Conservation (phyloP, 2,888 invertebrate genomes). For the Drosophila fungiperda region DNA sequence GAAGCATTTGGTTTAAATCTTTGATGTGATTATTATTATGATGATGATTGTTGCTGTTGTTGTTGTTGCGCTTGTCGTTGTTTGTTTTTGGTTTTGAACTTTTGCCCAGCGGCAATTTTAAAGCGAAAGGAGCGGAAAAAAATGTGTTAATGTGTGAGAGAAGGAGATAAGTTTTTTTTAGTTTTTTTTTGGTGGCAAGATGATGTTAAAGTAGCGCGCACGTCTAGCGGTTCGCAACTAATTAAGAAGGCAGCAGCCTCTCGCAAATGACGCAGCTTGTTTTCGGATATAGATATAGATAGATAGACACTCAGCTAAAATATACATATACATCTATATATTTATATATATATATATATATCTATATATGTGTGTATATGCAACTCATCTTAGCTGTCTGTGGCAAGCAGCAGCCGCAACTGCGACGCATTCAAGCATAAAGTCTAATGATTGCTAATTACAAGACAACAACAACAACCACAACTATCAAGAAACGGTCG, state of each 20-base stretch:
- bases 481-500: slow-evolving; percentile 22
- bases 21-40: slow-evolving; percentile 67
- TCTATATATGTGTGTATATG: slow-evolving; percentile 24
- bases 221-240: slow-evolving; percentile 76
- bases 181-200: slow-evolving; percentile 48
- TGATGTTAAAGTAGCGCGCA: slow-evolving; percentile 32
- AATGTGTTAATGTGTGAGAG: slow-evolving; percentile 80
- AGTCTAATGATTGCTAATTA: slow-evolving; percentile 79
- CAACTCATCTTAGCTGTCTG: slow-evolving; percentile 48
- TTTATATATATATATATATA: slow-evolving; percentile 4
- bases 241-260: slow-evolving; percentile 61
- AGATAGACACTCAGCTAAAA: slow-evolving; percentile 28
- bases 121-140: slow-evolving; percentile 31
- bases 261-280: slow-evolving; percentile 60
- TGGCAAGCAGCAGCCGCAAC: slow-evolving; percentile 31
- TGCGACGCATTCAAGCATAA: slow-evolving; percentile 74
- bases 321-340: slow-evolving; percentile 27
- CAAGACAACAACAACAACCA: slow-evolving; percentile 42
- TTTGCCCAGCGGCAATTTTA: slow-evolving; percentile 48
- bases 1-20: slow-evolving; percentile 67
- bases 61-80: slow-evolving; percentile 20
- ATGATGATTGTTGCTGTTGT: slow-evolving; percentile 33
- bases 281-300: slow-evolving; percentile 41
- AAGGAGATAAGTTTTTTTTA: slow-evolving; percentile 37
- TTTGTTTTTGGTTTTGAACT: slow-evolving; percentile 5